Base-by-base conservation (phyloP, 2,888 invertebrate species). In the Leptopilina myrica region DNA sequence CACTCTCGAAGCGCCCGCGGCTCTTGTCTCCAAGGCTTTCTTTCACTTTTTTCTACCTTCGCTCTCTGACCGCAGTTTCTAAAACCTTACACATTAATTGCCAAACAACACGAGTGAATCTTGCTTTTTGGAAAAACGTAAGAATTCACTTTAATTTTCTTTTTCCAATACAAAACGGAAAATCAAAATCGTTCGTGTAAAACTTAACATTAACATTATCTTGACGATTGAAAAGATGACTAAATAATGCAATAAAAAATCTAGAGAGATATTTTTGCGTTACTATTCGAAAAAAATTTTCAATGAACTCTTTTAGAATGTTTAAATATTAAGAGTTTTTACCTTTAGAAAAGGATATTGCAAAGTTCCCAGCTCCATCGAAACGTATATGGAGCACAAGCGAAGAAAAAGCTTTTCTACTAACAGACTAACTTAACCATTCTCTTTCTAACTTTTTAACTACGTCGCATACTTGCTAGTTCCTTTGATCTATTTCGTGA, bases 401-500 rank as follows among this genome's bases (percentile, higher is more conserved):
- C 56, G 33, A 73, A 73, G 56, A 73, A 73, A 73, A 26, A 73
- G 73, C 56, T 73, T 73, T 73, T 56, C 56, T 73, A 56, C 73
- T 73, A 73, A 56, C 56, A 53, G 73, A 73, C 67, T 66, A 67
- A 73, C 73, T 73, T 73, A 73, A 56, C 73, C 73, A 73, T 73
- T 73, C 73, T 56, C 73, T 73, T 73, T 73, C 73, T 56, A 73
- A 73, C 73, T 73, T 56, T n/a, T 73, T 73, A 73, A 73, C 73
- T 73, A 56, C 56, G 73, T 73, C 73, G 73, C 56, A 73, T 53
- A 56, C 53, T 59, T 33, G 64, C 56, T n/a, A 59, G 64, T 77
- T 76, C 62, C 84, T 87, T 87, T 87, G 83, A 86, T 75, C 80
- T 81, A 80, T 78, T 83, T 83, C 86, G 82, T 89, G 89, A 89